Conservation (phyloP, 2,888 invertebrate genomes). For the Polydrusus tereticollis region DNA sequence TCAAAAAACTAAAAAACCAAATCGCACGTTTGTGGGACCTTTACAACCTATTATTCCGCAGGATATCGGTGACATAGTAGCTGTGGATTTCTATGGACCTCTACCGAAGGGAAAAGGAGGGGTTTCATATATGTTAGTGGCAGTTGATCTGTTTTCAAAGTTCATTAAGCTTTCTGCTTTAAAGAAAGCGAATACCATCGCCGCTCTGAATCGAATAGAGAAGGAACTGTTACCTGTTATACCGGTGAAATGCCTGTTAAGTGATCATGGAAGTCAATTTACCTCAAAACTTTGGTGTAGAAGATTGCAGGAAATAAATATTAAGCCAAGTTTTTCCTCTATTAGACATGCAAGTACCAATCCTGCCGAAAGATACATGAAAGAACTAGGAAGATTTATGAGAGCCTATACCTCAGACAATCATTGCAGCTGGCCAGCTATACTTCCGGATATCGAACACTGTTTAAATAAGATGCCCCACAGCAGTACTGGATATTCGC, state of each 20-base stretch:
- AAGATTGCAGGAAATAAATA: background rate
- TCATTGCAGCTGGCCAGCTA: constrained; percentile 1
- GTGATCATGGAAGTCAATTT: constrained; percentile 21
- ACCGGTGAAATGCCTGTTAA: constrained; percentile 1
- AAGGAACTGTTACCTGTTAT: background rate
- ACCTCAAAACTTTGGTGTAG: constrained; percentile 40
- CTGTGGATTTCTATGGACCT: constrained; percentile 35
- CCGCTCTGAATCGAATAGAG: background rate
- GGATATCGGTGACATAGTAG: constrained; percentile 4
- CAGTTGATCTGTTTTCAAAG: constrained; percentile 53
- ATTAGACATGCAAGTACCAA: constrained; percentile 11
- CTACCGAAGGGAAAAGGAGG: constrained; percentile 45
- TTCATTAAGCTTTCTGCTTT: constrained; percentile 51
- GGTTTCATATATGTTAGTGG: constrained; percentile 50
- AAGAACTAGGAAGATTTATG: constrained; percentile 17
- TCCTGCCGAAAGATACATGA: constrained; percentile 14
- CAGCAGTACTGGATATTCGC: background rate
- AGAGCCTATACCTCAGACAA: constrained; percentile 11
- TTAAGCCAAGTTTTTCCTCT: background rate
- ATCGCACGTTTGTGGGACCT: background rate
- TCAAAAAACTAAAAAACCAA: constrained; percentile 20
- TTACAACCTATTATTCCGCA: background rate
- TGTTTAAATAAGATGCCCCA: background rate
- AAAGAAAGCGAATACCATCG: constrained; percentile 44
- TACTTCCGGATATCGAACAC: background rate